These are phyloP conservation scores for Aromia moschata DNA, from an alignment of 2,888 invertebrate genomes.

Conservation along the genomic window DNA sequence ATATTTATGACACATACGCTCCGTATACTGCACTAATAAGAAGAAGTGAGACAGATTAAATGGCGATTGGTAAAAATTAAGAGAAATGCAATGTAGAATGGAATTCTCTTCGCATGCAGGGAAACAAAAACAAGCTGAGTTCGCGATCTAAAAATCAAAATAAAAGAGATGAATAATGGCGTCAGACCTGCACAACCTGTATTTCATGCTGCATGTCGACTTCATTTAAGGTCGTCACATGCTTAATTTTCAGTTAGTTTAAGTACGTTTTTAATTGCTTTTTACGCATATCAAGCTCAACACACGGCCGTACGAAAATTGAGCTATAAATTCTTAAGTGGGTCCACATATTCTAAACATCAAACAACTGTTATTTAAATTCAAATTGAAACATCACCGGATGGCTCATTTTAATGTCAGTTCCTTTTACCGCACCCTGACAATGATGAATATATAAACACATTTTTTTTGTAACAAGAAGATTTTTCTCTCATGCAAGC, in stretches of 20 bases:
- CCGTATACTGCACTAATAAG: conserved; percentile 39
- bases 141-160: conserved; percentile 61
- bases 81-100: conserved; percentile 60
- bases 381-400: conserved; percentile 6
- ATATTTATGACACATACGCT: conserved; percentile 43
- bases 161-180: conserved; percentile 64
- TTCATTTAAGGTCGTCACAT: conserved; percentile 63
- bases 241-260: conserved; percentile 56
- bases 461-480: no score
- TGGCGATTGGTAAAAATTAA: conserved; percentile 58
- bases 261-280: conserved; percentile 44
- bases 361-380: conserved; percentile 6
- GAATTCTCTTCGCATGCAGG: conserved; percentile 61
- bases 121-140: conserved; percentile 47
- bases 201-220: conserved; percentile 63
- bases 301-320: conserved; percentile 24
- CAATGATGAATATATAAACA: no score
- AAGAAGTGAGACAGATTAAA: conserved; percentile 49
- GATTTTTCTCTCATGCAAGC: no score
- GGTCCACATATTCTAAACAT: conserved; percentile 5
- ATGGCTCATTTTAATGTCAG: not conserved
- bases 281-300: conserved; percentile 28
- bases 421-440: no score
- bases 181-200: conserved; percentile 63
- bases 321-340: conserved; percentile 28